Evolutionary conservation across 2,888 invertebrate species (phyloP).

Genomic region (Metallyticus violacea): DNA sequence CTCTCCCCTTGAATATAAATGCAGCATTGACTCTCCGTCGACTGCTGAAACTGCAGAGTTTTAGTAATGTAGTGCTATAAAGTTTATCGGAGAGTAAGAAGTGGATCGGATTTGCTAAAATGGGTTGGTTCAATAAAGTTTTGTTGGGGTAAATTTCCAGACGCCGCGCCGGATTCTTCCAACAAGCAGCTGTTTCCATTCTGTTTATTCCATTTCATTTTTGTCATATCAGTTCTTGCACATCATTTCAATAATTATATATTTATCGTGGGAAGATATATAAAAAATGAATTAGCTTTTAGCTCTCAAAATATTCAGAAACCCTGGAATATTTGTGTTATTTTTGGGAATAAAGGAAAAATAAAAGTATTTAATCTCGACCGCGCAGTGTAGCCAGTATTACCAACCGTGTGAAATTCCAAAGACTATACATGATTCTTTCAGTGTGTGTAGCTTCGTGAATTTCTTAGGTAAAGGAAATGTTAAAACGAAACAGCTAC

Average conservation of each 20-base stretch:
- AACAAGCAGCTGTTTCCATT: not conserved
- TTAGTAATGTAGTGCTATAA: not conserved
- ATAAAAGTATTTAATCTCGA: too few species aligned
- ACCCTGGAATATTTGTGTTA: not conserved
- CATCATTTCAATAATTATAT: not conserved
- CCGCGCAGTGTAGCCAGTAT: too few species aligned
- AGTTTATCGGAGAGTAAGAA: not conserved
- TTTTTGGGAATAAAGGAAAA: too few species aligned
- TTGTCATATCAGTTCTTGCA: not conserved
- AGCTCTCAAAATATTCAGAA: not conserved
- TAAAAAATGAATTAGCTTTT: not conserved
- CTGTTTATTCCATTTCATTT: not conserved
- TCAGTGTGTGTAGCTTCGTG: too few species aligned
- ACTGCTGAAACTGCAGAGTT: not conserved
- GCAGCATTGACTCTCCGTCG: not conserved
- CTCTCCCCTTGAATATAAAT: not conserved
- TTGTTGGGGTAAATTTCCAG: not conserved
- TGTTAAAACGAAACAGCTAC: too few species aligned
- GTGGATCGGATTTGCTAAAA: not conserved
- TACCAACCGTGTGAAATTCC: too few species aligned
- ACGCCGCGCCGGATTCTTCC: not conserved
- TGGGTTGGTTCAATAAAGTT: not conserved
- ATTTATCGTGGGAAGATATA: not conserved
- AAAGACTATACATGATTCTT: too few species aligned
- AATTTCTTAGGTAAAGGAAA: too few species aligned